Evolutionary conservation across 2,888 invertebrate genomes (phyloP), one percentile per base, ranked within the genome.

Genomic region (Machimus rusticus): DNA sequence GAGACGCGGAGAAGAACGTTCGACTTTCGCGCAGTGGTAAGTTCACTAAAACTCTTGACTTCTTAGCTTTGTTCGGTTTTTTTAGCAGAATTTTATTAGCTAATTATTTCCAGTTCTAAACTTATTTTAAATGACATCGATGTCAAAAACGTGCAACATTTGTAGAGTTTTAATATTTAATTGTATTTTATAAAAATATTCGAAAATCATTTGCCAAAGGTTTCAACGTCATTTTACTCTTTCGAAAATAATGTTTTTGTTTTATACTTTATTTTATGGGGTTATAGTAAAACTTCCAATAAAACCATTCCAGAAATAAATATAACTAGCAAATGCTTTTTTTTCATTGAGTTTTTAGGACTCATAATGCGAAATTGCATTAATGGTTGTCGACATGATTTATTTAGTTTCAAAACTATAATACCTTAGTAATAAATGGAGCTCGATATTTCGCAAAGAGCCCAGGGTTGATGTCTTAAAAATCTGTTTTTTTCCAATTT

Each of bases 1-100:
- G 82, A 81, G 74, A 74, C 55, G 74, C 4, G 31, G 46, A 43
- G 43, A 43, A 51, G 9, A 28, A 46, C 74, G 43, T 74, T 19
- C 43, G 74, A 85, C 23, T 74, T 82, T 82, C 23, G 66, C 57
- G 34, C n/a, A 51, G 66, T 82, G 55, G 82, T 82, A 82, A 82
- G 82, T 82, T 57, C 57, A 57, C 82, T 66, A 66, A 82, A 28
- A 78, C 39, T 51, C 51, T 51, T 51, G 51, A 78, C 28, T 78
- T 66, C n/a, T 16, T 34, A 31, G 57, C 43, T 16, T 31, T n/a
- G 9, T 66, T 57, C 23, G n/a, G n/a, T 5, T 19, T 82, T 57
- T 37, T 79, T 55, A n/a, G 31, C 79, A 34, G 51, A 28, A 28
- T 31, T 51, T 28, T 79, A 51, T 51, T 46, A 55, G 16, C 51